Conservation (phyloP, 2,113 vertebrate species). For the Hippocampus comes region DNA sequence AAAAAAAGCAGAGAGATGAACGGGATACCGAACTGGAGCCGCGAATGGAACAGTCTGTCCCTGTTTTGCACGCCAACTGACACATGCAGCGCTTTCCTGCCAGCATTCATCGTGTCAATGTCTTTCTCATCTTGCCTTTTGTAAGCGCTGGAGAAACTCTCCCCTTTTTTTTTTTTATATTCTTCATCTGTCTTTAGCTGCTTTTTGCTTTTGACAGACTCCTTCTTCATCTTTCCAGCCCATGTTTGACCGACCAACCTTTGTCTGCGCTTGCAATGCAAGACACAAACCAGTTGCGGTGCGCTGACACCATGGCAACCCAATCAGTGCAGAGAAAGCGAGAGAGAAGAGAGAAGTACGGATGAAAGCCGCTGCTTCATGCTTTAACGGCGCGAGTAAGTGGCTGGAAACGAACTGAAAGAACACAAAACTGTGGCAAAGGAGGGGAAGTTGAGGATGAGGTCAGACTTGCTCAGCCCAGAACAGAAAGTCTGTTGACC, state of each 20-base stretch:
- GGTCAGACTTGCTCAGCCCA: conserved; percentile 45
- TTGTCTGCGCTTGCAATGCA: conserved; percentile 45
- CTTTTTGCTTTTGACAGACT: background rate
- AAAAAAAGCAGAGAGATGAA: conserved; percentile 39
- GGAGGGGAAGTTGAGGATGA: conserved; percentile 34
- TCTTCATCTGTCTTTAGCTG: conserved; percentile 11
- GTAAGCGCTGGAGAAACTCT: conserved; percentile 27
- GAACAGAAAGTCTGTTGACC: conserved; percentile 34
- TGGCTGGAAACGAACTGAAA: conserved; percentile 51
- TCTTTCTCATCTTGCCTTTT: conserved; percentile 17
- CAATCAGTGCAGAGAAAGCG: conserved; percentile 39
- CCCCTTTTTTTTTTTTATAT: background rate
- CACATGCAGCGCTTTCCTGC: conserved; percentile 48
- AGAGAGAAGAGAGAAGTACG: conserved; percentile 20
- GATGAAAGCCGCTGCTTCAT: conserved; percentile 42
- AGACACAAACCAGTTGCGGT: conserved; percentile 36
- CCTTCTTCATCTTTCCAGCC: background rate
- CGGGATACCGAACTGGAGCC: conserved; percentile 38
- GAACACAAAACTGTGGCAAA: conserved; percentile 47
- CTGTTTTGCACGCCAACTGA: conserved; percentile 61
- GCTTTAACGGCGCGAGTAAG: conserved; percentile 45
- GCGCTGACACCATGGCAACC: conserved; percentile 49
- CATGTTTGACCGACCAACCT: background rate
- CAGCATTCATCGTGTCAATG: conserved; percentile 55
- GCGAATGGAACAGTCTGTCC: conserved; percentile 67